A percentile compares a stretch with the other conserved stretches of the same genome.
phyloP scores from a whole-genome alignment of 2,113 vertebrate genomes.

The Cynoglossus semilaevis region DNA sequence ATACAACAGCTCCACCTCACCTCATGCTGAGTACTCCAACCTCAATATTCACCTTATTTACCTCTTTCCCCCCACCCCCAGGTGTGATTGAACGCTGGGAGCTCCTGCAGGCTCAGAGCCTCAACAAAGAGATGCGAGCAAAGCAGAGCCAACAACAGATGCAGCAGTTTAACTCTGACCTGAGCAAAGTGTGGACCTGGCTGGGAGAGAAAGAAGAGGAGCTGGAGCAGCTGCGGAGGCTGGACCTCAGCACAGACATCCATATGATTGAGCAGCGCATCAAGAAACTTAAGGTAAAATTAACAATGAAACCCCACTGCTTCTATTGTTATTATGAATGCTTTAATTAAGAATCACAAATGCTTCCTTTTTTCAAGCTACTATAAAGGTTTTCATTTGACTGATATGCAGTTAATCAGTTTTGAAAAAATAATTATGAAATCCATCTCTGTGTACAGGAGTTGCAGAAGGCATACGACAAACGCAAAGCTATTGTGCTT shows the following conservation, averaged over 20 bases:
- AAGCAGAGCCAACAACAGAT: constrained; percentile 94
- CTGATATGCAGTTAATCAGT: too few relatives aligned
- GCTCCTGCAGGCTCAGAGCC: constrained; percentile 92
- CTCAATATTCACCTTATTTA: not conserved
- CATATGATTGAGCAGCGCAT: constrained; percentile 87
- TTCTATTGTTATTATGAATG: too few relatives aligned
- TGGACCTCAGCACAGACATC: constrained; percentile 87
- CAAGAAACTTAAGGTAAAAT: constrained; percentile 88
- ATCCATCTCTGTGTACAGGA: constrained; percentile 75
- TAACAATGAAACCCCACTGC: too few relatives aligned
- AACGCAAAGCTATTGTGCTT: constrained; percentile 90
- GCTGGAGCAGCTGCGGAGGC: constrained; percentile 79
- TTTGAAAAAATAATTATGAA: not conserved
- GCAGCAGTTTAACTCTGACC: constrained; percentile 92
- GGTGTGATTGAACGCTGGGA: constrained; percentile 98
- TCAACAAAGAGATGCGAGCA: constrained; percentile 89
- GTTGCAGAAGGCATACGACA: constrained; percentile 91
- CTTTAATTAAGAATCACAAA: too few relatives aligned
- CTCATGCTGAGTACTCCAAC: not conserved
- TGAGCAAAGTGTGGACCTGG: constrained; percentile 85
- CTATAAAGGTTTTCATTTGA: too few relatives aligned
- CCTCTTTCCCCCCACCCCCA: not conserved
- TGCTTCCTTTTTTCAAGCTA: too few relatives aligned
- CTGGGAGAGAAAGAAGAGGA: constrained; percentile 84
- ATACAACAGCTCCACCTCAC: not conserved